Evolutionary conservation across 2,113 vertebrate genomes (phyloP), one percentile per base, ranked within the genome.

Genomic region (Orientallactaga bullata): DNA sequence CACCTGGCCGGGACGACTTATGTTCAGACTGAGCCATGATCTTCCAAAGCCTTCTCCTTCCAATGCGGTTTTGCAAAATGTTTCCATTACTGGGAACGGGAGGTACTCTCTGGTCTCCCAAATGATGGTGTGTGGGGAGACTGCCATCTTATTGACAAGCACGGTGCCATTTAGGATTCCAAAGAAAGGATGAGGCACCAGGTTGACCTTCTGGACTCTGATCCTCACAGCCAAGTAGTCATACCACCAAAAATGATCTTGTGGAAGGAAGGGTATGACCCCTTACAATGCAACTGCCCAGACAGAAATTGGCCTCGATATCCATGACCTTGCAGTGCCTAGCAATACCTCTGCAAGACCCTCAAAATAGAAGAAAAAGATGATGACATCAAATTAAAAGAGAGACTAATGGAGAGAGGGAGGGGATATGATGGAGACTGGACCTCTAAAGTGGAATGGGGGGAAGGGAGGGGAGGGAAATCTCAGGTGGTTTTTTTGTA

Each of bases 221-320:
- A n/a, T 32, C 68, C 85, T 82, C 42, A 63, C 39, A 85, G 85
- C 21, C 10, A 10, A 91, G 68, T 90, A 85, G 71, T 26, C 39
- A 47, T 60, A 47, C n/a, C 24, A 17, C 15, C 55, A 58, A 39
- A 42, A 79, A 58, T 32, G 84, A 24, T 9, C 68, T 69, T 80
- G 11, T 6, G 42, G 42, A n/a, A n/a, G n/a, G n/a, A n/a, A n/a
- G n/a, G n/a, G n/a, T n/a, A n/a, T n/a, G n/a, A n/a, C n/a, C n/a
- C n/a, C n/a, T n/a, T n/a, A n/a, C n/a, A n/a, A n/a, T n/a, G n/a
- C n/a, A n/a, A n/a, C n/a, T n/a, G n/a, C n/a, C n/a, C n/a, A n/a
- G n/a, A n/a, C n/a, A n/a, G n/a, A n/a, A n/a, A n/a, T n/a, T n/a
- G n/a, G n/a, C n/a, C n/a, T n/a, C n/a, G n/a, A n/a, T n/a, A n/a